Evolutionary conservation across 1,140 invertebrate genomes (phyloP).

Genomic region (Hetaerina americana): DNA sequence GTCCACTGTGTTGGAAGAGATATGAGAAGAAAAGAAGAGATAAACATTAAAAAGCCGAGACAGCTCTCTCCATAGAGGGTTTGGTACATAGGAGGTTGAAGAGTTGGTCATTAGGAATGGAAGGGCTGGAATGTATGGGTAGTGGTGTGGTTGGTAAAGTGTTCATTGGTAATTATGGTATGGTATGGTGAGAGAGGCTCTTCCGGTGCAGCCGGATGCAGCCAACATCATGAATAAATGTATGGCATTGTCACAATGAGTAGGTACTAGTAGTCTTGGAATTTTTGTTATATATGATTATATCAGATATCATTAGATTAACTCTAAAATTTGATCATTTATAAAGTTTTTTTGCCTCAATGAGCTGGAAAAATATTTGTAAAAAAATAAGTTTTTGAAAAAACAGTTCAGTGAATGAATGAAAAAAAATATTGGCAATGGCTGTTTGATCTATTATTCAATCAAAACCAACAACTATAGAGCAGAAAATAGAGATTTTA

Average conservation of each 20-base stretch:
- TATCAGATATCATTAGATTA: too few species aligned
- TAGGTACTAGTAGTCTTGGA: too few species aligned
- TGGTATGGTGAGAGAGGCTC: background rate
- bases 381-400: too few species aligned
- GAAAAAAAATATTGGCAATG: too few species aligned
- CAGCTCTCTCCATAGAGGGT: background rate
- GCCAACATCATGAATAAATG: background rate
- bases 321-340: too few species aligned
- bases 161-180: background rate
- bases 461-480: too few species aligned
- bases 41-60: constrained; percentile 1
- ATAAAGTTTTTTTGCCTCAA: too few species aligned
- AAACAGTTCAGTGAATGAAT: too few species aligned
- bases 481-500: too few species aligned
- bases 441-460: too few species aligned
- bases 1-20: constrained; percentile 16
- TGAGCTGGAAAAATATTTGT: too few species aligned
- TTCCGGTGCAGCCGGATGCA: background rate
- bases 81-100: background rate
- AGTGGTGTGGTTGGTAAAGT: background rate
- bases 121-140: background rate
- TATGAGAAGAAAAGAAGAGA: constrained; percentile 12
- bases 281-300: too few species aligned
- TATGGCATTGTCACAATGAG: background rate
- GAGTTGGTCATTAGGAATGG: background rate